Conservation (phyloP, 1,140 invertebrate genomes). For the Calliopsis andreniformis region DNA sequence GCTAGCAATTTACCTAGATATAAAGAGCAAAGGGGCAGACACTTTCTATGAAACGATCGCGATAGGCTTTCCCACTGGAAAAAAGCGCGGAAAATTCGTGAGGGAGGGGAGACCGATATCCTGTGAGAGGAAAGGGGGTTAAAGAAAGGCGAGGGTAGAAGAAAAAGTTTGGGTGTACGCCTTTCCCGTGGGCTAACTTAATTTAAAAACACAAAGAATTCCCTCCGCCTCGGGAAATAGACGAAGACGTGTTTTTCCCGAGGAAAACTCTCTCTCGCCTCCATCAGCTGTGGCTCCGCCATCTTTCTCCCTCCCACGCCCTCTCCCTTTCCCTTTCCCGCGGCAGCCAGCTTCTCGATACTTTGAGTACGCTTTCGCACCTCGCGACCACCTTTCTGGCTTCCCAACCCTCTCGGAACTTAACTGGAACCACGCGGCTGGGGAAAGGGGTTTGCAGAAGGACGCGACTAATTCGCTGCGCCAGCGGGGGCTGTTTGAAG, state of each 20-base stretch:
- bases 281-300: constrained; percentile 32
- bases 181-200: constrained; percentile 62
- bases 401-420: constrained; percentile 1
- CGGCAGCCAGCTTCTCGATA: constrained; percentile 33
- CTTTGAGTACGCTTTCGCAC: constrained; percentile 31
- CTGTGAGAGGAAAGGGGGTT: constrained; percentile 44
- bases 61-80: constrained; percentile 10
- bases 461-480: too few species aligned
- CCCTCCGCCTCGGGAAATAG: constrained; percentile 57
- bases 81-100: not conserved
- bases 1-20: too few species aligned
- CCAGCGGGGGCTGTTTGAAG: too few species aligned
- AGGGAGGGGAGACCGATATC: too few species aligned
- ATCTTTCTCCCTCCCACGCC: constrained; percentile 7
- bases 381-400: not conserved
- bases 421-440: not conserved
- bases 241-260: constrained; percentile 60
- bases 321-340: constrained; percentile 22
- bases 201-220: constrained; percentile 69
- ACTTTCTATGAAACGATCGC: constrained; percentile 1
- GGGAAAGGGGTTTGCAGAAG: too few species aligned
- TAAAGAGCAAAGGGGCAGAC: too few species aligned
- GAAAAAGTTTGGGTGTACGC: constrained; percentile 57
- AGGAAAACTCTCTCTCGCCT: constrained; percentile 45
- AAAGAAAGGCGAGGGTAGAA: constrained; percentile 27